A percentile compares a stretch with the other conserved stretches of the same genome.
phyloP scores from a whole-genome alignment of 1,140 invertebrate species.

The Drosophila nikananu region DNA sequence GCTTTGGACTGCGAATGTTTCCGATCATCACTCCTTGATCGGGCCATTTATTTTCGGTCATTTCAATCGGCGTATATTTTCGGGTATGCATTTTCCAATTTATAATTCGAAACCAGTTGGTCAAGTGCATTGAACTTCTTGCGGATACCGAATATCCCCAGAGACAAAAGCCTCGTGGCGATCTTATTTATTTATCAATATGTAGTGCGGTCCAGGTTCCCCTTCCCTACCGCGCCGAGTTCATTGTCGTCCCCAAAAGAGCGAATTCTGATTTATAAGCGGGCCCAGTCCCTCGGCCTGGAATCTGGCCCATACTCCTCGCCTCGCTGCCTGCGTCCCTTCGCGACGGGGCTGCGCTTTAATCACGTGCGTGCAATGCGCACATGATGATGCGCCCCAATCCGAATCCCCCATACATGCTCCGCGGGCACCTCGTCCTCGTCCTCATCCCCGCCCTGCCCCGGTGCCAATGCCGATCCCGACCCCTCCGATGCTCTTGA shows the following conservation, averaged over 20 bases:
- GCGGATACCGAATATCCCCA: slow-evolving; percentile 43
- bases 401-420: slow-evolving; percentile 42
- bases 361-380: slow-evolving; percentile 81
- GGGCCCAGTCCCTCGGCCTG: slow-evolving; percentile 22
- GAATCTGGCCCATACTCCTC: slow-evolving; percentile 1
- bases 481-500: slow-evolving; percentile 45
- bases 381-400: slow-evolving; percentile 77
- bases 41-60: slow-evolving; percentile 57
- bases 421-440: slow-evolving; percentile 7
- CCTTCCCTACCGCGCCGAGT: slow-evolving; percentile 23
- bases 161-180: slow-evolving; percentile 74
- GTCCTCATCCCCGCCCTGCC: neutral
- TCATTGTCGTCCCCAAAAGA: slow-evolving; percentile 75
- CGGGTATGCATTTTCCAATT: slow-evolving; percentile 64
- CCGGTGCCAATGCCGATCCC: slow-evolving; percentile 15
- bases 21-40: slow-evolving; percentile 35
- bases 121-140: slow-evolving; percentile 70
- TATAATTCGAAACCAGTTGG: slow-evolving; percentile 78
- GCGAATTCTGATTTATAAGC: slow-evolving; percentile 82
- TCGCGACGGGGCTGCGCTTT: slow-evolving; percentile 79
- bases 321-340: slow-evolving; percentile 1
- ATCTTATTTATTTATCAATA: slow-evolving; percentile 84
- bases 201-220: slow-evolving; percentile 55
- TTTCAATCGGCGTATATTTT: slow-evolving; percentile 30
- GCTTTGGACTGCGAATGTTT: slow-evolving; percentile 40